phyloP scores from a whole-genome alignment of 2,113 vertebrate species.

The Nyctereutes procyonoides region DNA sequence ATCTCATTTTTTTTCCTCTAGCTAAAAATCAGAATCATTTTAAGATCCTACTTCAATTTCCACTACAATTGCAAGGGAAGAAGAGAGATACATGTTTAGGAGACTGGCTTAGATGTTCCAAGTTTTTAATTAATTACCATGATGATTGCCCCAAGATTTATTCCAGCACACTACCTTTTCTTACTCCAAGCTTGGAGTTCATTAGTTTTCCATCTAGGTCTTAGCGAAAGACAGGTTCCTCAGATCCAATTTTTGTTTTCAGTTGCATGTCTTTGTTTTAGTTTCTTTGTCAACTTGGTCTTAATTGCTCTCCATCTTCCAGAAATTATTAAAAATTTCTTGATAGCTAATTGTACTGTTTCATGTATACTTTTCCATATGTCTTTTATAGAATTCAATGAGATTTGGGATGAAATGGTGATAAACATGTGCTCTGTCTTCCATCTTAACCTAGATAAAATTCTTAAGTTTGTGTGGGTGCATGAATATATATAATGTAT shows the following conservation, averaged over 20 bases:
- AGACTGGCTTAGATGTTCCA: not conserved
- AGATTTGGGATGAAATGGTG: not conserved
- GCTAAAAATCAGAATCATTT: conserved; percentile 1
- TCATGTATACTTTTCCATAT: not conserved
- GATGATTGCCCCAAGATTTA: not conserved
- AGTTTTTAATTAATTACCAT: not conserved
- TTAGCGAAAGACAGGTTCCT: not conserved
- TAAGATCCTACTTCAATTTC: conserved; percentile 29
- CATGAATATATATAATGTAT: not conserved
- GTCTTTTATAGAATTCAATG: not conserved
- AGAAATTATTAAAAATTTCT: not conserved
- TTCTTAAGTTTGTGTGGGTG: not conserved
- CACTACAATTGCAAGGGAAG: not conserved
- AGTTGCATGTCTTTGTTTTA: not conserved
- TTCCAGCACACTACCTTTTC: not conserved
- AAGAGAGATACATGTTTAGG: not conserved
- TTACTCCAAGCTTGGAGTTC: not conserved
- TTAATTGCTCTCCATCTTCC: not conserved
- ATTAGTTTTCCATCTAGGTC: not conserved
- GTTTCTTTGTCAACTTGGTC: not conserved
- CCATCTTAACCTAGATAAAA: not conserved
- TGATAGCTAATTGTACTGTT: not conserved
- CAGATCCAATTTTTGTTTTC: not conserved
- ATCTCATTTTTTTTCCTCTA: not conserved
- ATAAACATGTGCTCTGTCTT: not conserved